Evolutionary conservation across 1,140 invertebrate species (phyloP), one percentile per base, ranked within the genome.

Genomic region (Drosophila bifasciata): DNA sequence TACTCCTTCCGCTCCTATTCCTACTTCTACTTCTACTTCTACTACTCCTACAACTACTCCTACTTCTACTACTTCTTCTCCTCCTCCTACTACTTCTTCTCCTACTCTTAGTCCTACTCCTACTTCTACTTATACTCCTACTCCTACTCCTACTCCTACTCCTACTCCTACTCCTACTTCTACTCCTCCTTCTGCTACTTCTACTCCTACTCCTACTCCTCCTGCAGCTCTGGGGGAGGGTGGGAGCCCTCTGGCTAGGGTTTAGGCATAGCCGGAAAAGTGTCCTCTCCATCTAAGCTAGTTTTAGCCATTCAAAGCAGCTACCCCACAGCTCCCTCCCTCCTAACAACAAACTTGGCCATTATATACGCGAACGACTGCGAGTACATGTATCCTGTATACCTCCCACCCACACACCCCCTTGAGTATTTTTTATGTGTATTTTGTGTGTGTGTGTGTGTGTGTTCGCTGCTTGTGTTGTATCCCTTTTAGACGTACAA

Each of bases 401-500:
- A n/a, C n/a, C n/a, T n/a, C n/a, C n/a, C n/a, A n/a, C n/a, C n/a
- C n/a, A n/a, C n/a, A n/a, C n/a, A n/a, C n/a, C n/a, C n/a, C n/a
- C n/a, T n/a, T n/a, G n/a, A n/a, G n/a, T n/a, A n/a, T n/a, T n/a
- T n/a, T n/a, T n/a, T n/a, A n/a, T n/a, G n/a, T n/a, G n/a, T n/a
- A n/a, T n/a, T 28, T 8, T 2, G 13, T n/a, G 6, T 17, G 16
- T 36, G 53, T 19, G 25, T 7, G 8, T 15, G 45, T 28, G n/a
- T 32, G 32, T 19, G 40, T 17, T 32, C 3, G 3, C 17, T 21
- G 61, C 32, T 60, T n/a, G n/a, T n/a, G 36, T 60, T 55, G 23
- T 72, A 61, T 78, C 44, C 57, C 36, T 80, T 77, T 56, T 61
- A 56, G 53, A 80, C 52, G 66, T 70, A 79, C 83, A 86, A 86